Conservation (phyloP, 2,797 vertebrate genomes). For the Darevskia nairensis region DNA sequence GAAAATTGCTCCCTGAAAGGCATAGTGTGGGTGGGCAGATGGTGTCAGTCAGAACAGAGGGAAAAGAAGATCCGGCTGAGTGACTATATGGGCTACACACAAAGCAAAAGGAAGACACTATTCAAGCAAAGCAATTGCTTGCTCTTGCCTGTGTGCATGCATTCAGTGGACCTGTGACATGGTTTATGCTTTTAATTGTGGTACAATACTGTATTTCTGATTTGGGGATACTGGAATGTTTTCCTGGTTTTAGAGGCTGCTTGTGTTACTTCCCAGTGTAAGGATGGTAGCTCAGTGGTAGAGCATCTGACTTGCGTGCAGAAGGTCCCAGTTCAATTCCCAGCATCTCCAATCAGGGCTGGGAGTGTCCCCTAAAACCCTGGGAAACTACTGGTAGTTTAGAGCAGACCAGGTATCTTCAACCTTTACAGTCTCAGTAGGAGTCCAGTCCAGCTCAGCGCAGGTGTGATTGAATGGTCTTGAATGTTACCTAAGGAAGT, state of each 20-base stretch:
- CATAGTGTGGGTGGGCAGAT: background rate
- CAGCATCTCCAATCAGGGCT: no score
- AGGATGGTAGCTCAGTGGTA: no score
- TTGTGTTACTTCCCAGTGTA: background rate
- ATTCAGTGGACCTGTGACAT: background rate
- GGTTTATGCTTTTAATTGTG: constrained; percentile 1
- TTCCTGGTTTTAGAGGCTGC: fast-evolving
- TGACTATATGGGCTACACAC: background rate
- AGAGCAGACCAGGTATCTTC: no score
- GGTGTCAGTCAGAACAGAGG: background rate
- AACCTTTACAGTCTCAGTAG: background rate
- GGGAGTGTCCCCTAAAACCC: no score
- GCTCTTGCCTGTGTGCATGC: fast-evolving
- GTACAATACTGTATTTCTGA: background rate
- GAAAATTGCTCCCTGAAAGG: constrained; percentile 49
- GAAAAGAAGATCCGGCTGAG: constrained; percentile 21
- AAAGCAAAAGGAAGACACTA: constrained; percentile 5
- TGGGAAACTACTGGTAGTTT: no score
- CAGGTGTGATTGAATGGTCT: background rate
- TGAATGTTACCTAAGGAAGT: background rate
- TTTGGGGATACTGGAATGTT: background rate
- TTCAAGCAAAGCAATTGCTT: background rate
- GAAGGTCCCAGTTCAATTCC: no score
- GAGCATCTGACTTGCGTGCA: no score
- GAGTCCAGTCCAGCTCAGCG: background rate